Percentiles rank a stretch among this genome's conserved stretches.
Evolutionary conservation across 2,888 invertebrate genomes (phyloP).

Genomic region (Tigriopus californicus): DNA sequence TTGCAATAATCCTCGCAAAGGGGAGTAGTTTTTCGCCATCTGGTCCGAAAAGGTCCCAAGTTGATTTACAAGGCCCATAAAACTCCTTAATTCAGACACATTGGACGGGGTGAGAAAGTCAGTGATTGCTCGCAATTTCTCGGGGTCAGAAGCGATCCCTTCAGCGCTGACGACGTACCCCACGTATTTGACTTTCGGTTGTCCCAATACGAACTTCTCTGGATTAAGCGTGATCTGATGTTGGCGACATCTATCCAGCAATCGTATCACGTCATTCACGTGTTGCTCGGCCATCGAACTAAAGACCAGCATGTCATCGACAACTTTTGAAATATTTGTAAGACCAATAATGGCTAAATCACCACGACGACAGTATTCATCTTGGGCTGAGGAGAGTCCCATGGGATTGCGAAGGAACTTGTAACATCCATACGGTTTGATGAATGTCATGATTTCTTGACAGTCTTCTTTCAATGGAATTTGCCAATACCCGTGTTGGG

Average conservation of each 20-base stretch:
- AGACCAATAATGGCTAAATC: neutral
- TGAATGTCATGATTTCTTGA: neutral
- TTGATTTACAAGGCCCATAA: slow-evolving; percentile 15
- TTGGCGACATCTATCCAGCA: neutral
- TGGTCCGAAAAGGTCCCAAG: slow-evolving; percentile 6
- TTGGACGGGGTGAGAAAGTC: slow-evolving; percentile 11
- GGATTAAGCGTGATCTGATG: neutral
- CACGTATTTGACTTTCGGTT: neutral
- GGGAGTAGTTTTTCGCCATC: neutral
- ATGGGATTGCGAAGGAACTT: neutral
- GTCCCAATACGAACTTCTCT: neutral
- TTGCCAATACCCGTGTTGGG: neutral
- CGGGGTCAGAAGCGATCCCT: neutral
- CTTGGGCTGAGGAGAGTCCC: neutral
- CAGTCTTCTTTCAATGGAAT: neutral
- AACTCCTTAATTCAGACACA: slow-evolving; percentile 14
- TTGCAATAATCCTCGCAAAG: neutral
- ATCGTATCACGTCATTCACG: neutral
- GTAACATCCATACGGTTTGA: neutral
- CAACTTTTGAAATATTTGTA: neutral
- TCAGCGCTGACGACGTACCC: neutral
- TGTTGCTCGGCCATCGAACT: neutral
- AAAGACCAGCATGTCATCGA: neutral
- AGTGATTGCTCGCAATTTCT: slow-evolving; percentile 13
- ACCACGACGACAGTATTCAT: neutral